Evolutionary conservation across 2,113 vertebrate species (phyloP), one percentile per base, ranked within the genome.

Genomic region (Oreocharis arfaki): DNA sequence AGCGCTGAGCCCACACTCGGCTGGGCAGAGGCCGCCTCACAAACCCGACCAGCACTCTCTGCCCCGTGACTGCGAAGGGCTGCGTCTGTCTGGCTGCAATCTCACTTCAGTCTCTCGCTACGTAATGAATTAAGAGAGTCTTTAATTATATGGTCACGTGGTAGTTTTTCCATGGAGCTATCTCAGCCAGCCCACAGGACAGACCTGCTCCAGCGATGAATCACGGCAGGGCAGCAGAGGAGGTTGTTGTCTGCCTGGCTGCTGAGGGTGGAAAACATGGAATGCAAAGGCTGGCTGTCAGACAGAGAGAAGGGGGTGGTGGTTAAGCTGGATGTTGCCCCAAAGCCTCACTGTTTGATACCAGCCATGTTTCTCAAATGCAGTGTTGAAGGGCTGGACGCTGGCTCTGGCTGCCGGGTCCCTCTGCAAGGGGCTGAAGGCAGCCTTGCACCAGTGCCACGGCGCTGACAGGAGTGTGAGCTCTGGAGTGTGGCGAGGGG

Each of bases 161-260:
- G 21, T 86, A 18, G 63, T 88, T 95, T 85, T 96, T 95, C 95
- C 94, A 83, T 16, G 83, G 90, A 93, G 86, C 94, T 87, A 44
- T 87, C 84, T 64, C 68, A 91, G 85, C 6, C 82, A 81, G 94
- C 94, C 91, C 96, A 96, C 96, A 95, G 93, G 96, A 94, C 91
- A 97, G 96, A 97, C 95, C 94, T 95, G 96, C 96, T 97, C 94
- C 17, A 7, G 89, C 2, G 4, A 44, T 97, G 96, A 97, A 92
- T 97, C 96, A 97, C 44, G 11, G 93, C 89, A 37, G 84, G 89
- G 93, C 89, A 95, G 93, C 84, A 59, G 20, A 44, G 80, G n/a
- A 93, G 94, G 27, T 35, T 42, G 60, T 13, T 93, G 95, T 84
- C 84, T 95, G 93, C 84, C 83, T 33, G 4, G 1, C 79, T 90